A percentile compares a stretch with the other conserved stretches of the same genome.
phyloP scores from a whole-genome alignment of 2,113 vertebrate genomes.

The Sceloporus tristichus region DNA sequence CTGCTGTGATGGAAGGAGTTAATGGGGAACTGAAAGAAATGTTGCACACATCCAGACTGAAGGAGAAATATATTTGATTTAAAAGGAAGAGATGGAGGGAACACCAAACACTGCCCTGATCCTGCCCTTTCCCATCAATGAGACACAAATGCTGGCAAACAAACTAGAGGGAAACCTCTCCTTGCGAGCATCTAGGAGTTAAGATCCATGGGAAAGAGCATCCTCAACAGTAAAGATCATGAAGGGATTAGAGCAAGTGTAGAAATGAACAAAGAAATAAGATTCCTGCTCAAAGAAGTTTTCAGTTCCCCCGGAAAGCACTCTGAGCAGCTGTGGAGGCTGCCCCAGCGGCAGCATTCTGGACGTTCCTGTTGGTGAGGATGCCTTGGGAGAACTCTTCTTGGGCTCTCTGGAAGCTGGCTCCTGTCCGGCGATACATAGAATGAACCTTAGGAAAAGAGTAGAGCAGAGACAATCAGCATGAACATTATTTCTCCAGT shows the following conservation, averaged over 20 bases:
- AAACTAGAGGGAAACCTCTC: conserved; percentile 16
- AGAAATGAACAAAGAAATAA: conserved; percentile 9
- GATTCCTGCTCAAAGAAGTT: not conserved
- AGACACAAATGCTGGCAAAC: conserved; percentile 37
- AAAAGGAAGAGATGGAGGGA: not conserved
- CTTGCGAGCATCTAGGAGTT: conserved; percentile 42
- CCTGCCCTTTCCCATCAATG: conserved; percentile 39
- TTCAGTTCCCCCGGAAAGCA: conserved; percentile 83
- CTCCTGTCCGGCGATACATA: conserved; percentile 90
- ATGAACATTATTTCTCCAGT: not conserved
- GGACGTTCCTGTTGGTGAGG: conserved; percentile 87
- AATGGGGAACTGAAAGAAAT: conserved; percentile 46
- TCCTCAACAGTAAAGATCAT: conserved; percentile 43
- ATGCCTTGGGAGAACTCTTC: conserved; percentile 94
- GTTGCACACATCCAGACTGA: not conserved
- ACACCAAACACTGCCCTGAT: conserved; percentile 19
- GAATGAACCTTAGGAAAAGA: conserved; percentile 85
- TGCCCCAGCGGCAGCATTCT: conserved; percentile 80
- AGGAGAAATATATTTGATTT: conserved; percentile 63
- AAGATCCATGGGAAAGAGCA: conserved; percentile 65
- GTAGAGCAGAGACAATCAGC: not conserved
- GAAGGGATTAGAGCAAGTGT: conserved; percentile 40
- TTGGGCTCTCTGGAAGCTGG: conserved; percentile 95
- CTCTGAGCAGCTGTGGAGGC: conserved; percentile 85
- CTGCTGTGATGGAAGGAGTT: conserved; percentile 38